These are phyloP conservation scores for Busseola fusca DNA, from an alignment of 2,888 invertebrate species.

Conservation along the genomic window DNA sequence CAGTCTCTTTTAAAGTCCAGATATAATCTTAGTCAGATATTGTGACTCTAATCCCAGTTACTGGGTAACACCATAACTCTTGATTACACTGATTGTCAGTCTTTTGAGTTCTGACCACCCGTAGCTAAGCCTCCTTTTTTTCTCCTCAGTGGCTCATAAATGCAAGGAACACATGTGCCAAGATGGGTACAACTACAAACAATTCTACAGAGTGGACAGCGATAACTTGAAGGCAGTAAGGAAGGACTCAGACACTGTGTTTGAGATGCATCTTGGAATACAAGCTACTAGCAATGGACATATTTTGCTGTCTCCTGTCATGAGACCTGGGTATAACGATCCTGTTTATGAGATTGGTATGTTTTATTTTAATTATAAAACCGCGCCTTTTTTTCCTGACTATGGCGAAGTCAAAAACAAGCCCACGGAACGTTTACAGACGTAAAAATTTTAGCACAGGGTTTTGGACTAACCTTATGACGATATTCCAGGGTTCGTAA, in stretches of 20 bases:
- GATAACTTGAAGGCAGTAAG: slow-evolving; percentile 65
- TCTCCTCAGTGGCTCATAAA: slow-evolving; percentile 45
- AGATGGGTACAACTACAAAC: slow-evolving; percentile 89
- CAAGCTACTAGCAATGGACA: slow-evolving; percentile 92
- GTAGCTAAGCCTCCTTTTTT: not conserved
- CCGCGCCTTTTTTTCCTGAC: not conserved
- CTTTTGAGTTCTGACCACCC: too few species aligned
- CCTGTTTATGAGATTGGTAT: slow-evolving; percentile 92
- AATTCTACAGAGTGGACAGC: slow-evolving; percentile 86
- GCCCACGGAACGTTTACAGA: not conserved
- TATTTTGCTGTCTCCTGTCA: slow-evolving; percentile 89
- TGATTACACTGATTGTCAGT: too few species aligned
- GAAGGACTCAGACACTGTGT: slow-evolving; percentile 66
- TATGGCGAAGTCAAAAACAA: not conserved
- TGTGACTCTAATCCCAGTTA: too few species aligned
- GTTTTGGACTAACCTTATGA: not conserved
- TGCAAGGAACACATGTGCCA: slow-evolving; percentile 80
- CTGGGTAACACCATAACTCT: too few species aligned
- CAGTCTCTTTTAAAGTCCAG: too few species aligned
- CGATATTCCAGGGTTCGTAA: not conserved
- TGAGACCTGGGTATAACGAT: slow-evolving; percentile 80
- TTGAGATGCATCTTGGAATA: slow-evolving; percentile 91
- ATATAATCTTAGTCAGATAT: too few species aligned
- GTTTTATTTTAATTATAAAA: slow-evolving; percentile 2
- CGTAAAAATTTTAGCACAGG: not conserved